Base-by-base conservation (phyloP, 2,888 invertebrate species). In the Gastrophysa polygoni region DNA sequence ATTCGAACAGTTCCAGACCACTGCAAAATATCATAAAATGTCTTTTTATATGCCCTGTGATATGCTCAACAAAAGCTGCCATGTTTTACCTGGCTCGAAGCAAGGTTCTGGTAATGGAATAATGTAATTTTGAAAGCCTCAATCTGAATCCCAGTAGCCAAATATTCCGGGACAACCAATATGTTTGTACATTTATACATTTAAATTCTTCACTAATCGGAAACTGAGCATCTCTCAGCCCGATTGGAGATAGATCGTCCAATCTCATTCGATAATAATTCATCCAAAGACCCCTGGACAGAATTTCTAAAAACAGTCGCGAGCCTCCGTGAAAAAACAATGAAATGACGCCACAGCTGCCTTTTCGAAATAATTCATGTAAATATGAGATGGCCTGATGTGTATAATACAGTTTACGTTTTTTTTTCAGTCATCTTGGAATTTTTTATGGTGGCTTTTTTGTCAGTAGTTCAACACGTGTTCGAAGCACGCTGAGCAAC, bases 221-320 rank as follows among this genome's bases (percentile, higher is more conserved):
- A n/a, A n/a, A n/a, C n/a, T n/a, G n/a, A n/a, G n/a, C n/a, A n/a
- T n/a, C n/a, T n/a, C n/a, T n/a, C n/a, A n/a, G n/a, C 11, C 32
- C 8, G 11, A 32, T 32, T 11, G 2, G 8, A 11, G 32, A 32
- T 32, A 11, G 32, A 32, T 32, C 32, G 32, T 11, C 2, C 8
- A 32, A 32, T 8, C 32, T n/a, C 5, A 32, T 32, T 32, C 32
- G 11, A 32, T 32, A 32, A 32, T 32, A 32, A 32, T 32, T 32
- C 32, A 32, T 32, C 32, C 32, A 32, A 2, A 32, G 52, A 67
- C 72, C 68, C 72, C 71, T 69, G 69, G 68, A 68, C 61, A 57
- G 71, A 66, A 50, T 61, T 65, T 68, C 72, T 71, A 72, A 72
- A 72, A 72, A 69, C 72, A 60, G 71, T 71, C 71, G 71, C 71